phyloP scores from a whole-genome alignment of 2,797 vertebrate genomes.

The Protosalanx chinensis region DNA sequence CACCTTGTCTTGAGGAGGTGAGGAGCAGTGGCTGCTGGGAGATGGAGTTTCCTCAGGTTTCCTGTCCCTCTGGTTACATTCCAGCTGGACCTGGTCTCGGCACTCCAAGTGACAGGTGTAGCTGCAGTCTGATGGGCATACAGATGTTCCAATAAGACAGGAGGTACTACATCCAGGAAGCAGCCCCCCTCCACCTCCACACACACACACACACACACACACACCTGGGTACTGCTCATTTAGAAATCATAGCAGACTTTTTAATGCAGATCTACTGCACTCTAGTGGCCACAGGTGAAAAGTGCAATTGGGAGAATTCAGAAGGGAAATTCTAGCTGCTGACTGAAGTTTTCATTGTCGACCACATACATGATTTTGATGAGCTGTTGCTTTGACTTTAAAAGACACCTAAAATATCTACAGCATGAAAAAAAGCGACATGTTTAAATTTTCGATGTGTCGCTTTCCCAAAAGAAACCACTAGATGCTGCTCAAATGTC shows the following conservation, averaged over 20 bases:
- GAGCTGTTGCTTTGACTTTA: no score
- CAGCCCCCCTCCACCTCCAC: constrained; percentile 7
- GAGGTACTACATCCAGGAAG: constrained; percentile 22
- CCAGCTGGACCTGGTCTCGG: constrained; percentile 81
- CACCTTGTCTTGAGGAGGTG: constrained; percentile 57
- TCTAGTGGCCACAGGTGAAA: background rate
- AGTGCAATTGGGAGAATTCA: no score
- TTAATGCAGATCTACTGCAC: background rate
- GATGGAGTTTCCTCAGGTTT: constrained; percentile 56
- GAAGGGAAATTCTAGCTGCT: no score
- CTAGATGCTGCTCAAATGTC: no score
- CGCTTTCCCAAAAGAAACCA: no score
- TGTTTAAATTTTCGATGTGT: no score
- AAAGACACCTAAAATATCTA: no score
- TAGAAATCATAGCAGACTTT: no score
- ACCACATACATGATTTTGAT: no score
- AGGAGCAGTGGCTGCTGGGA: constrained; percentile 58
- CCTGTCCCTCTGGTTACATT: constrained; percentile 80
- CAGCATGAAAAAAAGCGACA: no score
- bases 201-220: constrained; percentile 8
- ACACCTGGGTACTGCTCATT: background rate
- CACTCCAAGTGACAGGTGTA: constrained; percentile 93
- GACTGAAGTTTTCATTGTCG: no score
- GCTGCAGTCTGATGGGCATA: constrained; percentile 81
- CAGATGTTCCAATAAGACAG: constrained; percentile 18